A percentile compares a stretch with the other conserved stretches of the same genome.
phyloP scores from a whole-genome alignment of 2,113 vertebrate genomes.

The Sylvicapra grimmia region DNA sequence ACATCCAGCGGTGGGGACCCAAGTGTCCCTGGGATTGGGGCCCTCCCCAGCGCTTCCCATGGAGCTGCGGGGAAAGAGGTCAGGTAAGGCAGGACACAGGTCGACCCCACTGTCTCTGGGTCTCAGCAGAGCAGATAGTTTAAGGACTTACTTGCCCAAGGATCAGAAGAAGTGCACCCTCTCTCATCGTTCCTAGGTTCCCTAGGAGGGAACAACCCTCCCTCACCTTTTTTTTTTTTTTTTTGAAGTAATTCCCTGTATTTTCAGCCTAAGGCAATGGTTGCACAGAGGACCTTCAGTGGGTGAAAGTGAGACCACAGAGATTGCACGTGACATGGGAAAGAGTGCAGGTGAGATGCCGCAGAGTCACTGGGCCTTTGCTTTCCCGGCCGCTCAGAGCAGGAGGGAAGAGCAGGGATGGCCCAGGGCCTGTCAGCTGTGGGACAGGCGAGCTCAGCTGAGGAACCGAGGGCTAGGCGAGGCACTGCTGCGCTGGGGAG shows the following conservation, averaged over 20 bases:
- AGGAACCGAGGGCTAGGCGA: not conserved
- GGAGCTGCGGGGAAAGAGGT: not conserved
- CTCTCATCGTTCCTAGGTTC: not conserved
- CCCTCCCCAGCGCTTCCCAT: not conserved
- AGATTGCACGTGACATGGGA: not conserved
- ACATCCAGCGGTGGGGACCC: not conserved
- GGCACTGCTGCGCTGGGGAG: not conserved
- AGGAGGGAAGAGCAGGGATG: not conserved
- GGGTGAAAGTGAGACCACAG: not conserved
- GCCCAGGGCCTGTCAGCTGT: not conserved
- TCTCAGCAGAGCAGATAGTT: not conserved
- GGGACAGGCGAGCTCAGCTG: rapidly evolving
- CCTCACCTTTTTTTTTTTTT: not conserved
- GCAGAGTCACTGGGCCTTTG: not conserved
- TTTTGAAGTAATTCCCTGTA: not conserved
- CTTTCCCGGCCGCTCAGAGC: not conserved
- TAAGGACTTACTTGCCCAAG: not conserved
- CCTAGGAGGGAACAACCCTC: not conserved
- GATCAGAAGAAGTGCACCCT: not conserved
- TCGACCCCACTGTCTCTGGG: not conserved
- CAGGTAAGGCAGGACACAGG: not conserved
- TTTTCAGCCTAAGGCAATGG: not conserved
- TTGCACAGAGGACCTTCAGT: not conserved
- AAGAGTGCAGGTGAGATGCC: rapidly evolving
- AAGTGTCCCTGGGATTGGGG: not conserved